Evolutionary conservation across 2,888 invertebrate genomes (phyloP), one percentile per base, ranked within the genome.

Genomic region (Hypercompe scribonia): DNA sequence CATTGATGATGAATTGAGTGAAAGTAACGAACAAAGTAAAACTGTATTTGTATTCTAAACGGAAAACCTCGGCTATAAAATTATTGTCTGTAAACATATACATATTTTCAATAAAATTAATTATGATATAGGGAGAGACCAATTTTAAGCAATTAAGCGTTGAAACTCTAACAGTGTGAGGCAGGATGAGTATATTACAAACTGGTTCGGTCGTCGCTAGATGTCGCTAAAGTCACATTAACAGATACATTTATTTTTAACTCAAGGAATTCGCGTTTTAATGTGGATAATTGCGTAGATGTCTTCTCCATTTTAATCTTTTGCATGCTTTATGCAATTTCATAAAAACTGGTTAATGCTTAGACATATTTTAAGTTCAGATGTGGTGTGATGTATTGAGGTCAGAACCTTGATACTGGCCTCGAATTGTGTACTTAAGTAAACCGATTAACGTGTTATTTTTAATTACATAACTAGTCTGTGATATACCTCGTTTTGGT

Each of bases 361-460:
- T 71, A 36, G 10, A 24, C n/a, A 33, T 67, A 61, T 31, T 61
- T 18, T 31, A 66, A 66, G n/a, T 67, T 46, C 31, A 50, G n/a
- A 18, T 46, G 31, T 46, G 67, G 11, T 36, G n/a, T 71, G 54
- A 21, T 34, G 70, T 78, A 73, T 81, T 72, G n/a, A 65, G 63
- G 71, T 71, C 74, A 67, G 15, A 67, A 54, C 82, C 80, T 74
- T 82, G 76, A 72, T 42, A 36, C 13, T 33, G 34, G 61, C 70
- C 80, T 68, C 50, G n/a, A 31, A 65, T 64, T 64, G 36, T 36
- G 50, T 70, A 73, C 33, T 58, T 65, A 79, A n/a, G n/a, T 71
- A 39, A 64, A 33, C 54, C 67, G 54, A 46, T 67, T 54, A 74
- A 64, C 67, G 15, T 50, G 50, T 36, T 61, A 67, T 67, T 65